Percentiles rank a stretch among this genome's conserved stretches.
phyloP scores from a whole-genome alignment of 2,797 vertebrate species.

The Pseudochirops corinnae region DNA sequence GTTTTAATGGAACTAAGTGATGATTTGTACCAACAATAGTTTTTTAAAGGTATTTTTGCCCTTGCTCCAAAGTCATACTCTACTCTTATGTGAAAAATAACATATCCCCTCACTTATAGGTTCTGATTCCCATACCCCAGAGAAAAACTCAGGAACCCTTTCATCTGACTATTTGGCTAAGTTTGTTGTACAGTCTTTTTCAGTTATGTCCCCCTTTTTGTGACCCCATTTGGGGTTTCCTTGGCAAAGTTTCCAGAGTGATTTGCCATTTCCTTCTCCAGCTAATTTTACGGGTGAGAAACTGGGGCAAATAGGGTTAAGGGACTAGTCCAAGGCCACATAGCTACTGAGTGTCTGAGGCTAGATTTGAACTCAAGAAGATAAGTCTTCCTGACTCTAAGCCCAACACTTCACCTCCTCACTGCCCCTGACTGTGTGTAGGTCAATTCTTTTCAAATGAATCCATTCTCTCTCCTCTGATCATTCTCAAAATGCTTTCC shows the following conservation, averaged over 20 bases:
- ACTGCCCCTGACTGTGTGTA: not conserved
- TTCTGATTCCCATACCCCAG: not conserved
- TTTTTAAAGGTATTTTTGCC: not conserved
- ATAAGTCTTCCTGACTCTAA: not conserved
- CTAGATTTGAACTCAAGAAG: not conserved
- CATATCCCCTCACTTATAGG: not conserved
- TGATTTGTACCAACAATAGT: not conserved
- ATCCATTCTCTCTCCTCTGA: constrained; percentile 69
- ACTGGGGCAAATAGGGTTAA: not conserved
- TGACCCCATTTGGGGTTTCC: not conserved
- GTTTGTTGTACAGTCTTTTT: not conserved
- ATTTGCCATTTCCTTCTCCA: not conserved
- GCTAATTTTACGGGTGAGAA: not conserved
- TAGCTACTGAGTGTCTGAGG: not conserved
- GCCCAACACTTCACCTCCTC: not conserved
- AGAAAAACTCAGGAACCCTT: constrained; percentile 63
- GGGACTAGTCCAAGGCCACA: not conserved
- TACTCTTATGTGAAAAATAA: constrained; percentile 51
- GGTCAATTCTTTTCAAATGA: constrained; percentile 73
- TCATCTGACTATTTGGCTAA: constrained; percentile 16
- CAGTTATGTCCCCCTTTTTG: not conserved
- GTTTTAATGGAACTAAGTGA: constrained; percentile 28
- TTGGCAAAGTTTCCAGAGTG: not conserved
- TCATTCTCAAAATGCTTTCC: constrained; percentile 65
- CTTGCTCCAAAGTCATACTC: constrained; percentile 39